Evolutionary conservation across 2,888 invertebrate genomes (phyloP), one percentile per base, ranked within the genome.

Genomic region (Asteroscopus sphinx): DNA sequence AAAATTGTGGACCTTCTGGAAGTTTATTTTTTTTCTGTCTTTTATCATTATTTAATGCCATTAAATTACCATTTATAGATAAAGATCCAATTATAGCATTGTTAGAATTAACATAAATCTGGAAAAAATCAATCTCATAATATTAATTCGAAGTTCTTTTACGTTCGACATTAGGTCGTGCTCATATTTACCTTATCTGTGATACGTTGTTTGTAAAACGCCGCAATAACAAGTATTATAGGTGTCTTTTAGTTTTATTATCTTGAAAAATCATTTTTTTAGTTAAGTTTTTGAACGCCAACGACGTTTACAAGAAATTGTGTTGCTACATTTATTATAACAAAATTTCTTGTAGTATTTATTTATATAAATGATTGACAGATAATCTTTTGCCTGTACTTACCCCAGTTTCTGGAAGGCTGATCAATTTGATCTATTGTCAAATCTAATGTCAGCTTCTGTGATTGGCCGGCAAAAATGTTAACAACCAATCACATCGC

Each of bases 131-230:
- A 75, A 72, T 75, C 68, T 79, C 63, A 66, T 55, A 52, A 39
- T 75, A 39, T 75, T 73, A 58, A 51, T 61, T 44, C 39, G 75
- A 64, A 60, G 56, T 58, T 57, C 52, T 65, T 40, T 74, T 54
- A 49, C 13, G 68, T 68, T 49, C 53, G 68, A 62, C 72, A 15
- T 15, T 60, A 74, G 58, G 56, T 76, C 70, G 79, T 79, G 83
- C 86, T 89, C 87, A 84, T 77, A 64, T 82, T 85, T 85, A 83
- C 80, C 78, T 87, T 87, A 87, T 93, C 93, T 93, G 93, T 93
- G 93, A 93, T 93, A 93, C 85, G 82, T 88, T 91, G 85, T 91
- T 90, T 83, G 83, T 87, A 87, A 86, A 87, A 83, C 84, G 66
- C 85, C 87, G 89, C 90, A 89, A 90, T 91, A 90, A 88, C 81